Percentiles rank a stretch among this genome's conserved stretches.
Conservation (phyloP, 2,888 invertebrate species). For the Arrhopalites spinosus region DNA sequence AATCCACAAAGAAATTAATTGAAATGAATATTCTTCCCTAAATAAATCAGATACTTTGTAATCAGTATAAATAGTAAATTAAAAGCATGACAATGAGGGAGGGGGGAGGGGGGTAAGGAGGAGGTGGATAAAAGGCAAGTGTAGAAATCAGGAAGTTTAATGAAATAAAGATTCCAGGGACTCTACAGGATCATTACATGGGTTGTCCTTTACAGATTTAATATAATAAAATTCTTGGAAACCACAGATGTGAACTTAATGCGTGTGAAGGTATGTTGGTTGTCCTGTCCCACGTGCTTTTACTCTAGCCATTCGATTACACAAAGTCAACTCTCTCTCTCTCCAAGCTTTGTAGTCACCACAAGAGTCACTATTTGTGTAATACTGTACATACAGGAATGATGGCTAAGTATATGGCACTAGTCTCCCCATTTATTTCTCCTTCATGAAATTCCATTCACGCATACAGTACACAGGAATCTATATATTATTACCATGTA, state of each 20-base stretch:
- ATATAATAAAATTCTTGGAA: slow-evolving; percentile 29
- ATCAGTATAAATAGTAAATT: background rate
- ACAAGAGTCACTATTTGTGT: too few relatives aligned
- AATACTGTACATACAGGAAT: too few relatives aligned
- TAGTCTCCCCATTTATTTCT: background rate
- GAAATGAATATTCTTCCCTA: too few relatives aligned
- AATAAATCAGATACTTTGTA: too few relatives aligned
- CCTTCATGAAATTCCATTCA: slow-evolving; percentile 4
- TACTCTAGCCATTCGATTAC: background rate
- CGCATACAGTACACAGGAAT: background rate
- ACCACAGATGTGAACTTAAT: slow-evolving; percentile 21
- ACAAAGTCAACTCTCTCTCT: slow-evolving; percentile 11
- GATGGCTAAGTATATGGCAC: too few relatives aligned
- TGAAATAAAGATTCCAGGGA: slow-evolving; percentile 34
- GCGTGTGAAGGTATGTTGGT: slow-evolving; percentile 27
- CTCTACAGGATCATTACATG: slow-evolving; percentile 32
- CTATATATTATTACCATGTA: background rate
- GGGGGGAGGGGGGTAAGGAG: background rate
- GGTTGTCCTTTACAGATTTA: slow-evolving; percentile 6
- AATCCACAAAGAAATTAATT: background rate
- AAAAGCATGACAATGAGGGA: background rate
- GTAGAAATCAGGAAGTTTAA: slow-evolving; percentile 29
- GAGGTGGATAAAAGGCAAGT: background rate
- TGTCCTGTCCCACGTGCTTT: slow-evolving; percentile 29
- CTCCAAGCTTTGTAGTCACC: too few relatives aligned